Evolutionary conservation across 2,797 vertebrate species (phyloP).

Genomic region (Melanotaenia nigrans): DNA sequence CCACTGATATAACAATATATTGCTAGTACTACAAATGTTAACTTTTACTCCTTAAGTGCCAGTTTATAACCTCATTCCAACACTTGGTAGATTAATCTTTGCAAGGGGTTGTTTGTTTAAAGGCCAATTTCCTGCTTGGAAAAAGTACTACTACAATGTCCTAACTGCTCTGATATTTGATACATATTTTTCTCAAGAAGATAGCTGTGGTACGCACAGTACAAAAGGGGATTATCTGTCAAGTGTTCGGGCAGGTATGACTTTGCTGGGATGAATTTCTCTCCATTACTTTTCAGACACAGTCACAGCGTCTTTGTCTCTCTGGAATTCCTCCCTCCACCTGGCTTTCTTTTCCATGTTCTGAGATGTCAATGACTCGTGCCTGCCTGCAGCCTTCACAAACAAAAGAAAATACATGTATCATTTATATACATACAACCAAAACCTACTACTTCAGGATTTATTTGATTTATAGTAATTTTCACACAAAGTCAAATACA

Average conservation of each 20-base stretch:
- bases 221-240: background rate
- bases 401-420: background rate
- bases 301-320: constrained; percentile 11
- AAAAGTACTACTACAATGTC: background rate
- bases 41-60: background rate
- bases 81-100: background rate
- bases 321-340: constrained; percentile 79
- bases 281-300: constrained; percentile 68
- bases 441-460: background rate
- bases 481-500: background rate
- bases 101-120: background rate
- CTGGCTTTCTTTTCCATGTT: constrained; percentile 91
- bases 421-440: background rate
- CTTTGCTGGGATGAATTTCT: background rate
- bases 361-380: constrained; percentile 80
- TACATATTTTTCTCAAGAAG: background rate
- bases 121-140: constrained; percentile 1
- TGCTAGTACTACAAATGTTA: background rate
- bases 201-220: constrained; percentile 7
- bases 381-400: constrained; percentile 81
- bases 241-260: background rate
- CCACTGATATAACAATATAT: background rate
- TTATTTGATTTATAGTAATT: background rate
- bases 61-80: background rate
- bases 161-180: background rate